Evolutionary conservation across 1,140 invertebrate species (phyloP).

Genomic region (Neotoxoptera formosana): DNA sequence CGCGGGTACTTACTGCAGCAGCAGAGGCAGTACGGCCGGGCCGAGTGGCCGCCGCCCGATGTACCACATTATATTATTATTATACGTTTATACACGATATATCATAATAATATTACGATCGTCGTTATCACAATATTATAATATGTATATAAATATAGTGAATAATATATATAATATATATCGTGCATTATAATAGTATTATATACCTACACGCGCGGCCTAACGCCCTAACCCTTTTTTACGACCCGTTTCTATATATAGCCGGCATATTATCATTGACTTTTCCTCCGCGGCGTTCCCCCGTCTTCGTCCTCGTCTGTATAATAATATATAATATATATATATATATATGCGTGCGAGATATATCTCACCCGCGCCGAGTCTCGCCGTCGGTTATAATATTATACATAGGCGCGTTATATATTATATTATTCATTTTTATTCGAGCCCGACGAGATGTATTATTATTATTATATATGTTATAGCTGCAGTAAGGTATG

Average conservation of each 20-base stretch:
- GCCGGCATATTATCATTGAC: not conserved
- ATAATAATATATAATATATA: not conserved
- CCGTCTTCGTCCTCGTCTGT: not conserved
- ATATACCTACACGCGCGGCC: no score
- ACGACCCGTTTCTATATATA: not conserved
- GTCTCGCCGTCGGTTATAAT: not conserved
- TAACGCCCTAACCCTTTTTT: slow-evolving; percentile 2
- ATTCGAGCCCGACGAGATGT: not conserved
- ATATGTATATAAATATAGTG: not conserved
- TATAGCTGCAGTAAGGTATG: no score
- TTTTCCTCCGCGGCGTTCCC: not conserved
- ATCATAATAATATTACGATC: slow-evolving; percentile 18
- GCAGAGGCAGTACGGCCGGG: not conserved
- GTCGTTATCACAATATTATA: not conserved
- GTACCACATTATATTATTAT: not conserved
- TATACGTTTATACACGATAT: slow-evolving; percentile 8
- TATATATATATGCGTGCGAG: not conserved
- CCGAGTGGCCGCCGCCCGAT: not conserved
- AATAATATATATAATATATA: no score
- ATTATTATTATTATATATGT: not conserved
- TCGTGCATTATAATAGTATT: no score
- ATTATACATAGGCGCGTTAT: not conserved
- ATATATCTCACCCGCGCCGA: not conserved
- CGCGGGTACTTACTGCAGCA: not conserved
- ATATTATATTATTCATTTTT: slow-evolving; percentile 15